Evolutionary conservation across 2,113 vertebrate species (phyloP).

Genomic region (Gasterosteus nipponicus): DNA sequence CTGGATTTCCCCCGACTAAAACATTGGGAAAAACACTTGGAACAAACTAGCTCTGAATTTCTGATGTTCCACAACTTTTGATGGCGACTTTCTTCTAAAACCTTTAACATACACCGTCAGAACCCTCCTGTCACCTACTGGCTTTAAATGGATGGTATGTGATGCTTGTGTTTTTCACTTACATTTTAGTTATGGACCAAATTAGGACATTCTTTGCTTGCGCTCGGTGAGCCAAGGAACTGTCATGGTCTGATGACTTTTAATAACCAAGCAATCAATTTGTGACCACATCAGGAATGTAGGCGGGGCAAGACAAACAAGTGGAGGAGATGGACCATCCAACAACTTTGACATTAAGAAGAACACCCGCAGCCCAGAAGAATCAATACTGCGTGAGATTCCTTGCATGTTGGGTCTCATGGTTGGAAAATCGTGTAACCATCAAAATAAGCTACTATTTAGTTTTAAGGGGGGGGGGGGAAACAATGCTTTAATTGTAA

Average conservation of each 20-base stretch:
- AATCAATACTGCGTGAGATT: not conserved
- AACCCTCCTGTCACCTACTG: not conserved
- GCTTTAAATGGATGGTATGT: not conserved
- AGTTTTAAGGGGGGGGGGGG: not conserved
- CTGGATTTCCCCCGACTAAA: not conserved
- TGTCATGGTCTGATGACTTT: slow-evolving; percentile 44
- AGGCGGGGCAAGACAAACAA: slow-evolving; percentile 19
- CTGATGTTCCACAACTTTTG: not conserved
- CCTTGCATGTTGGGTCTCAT: not conserved
- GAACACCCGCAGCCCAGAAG: not conserved
- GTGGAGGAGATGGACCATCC: slow-evolving; percentile 1
- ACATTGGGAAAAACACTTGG: not conserved
- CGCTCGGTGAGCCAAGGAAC: slow-evolving; percentile 10
- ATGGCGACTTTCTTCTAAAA: not conserved
- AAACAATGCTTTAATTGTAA: not conserved
- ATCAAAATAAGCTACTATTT: not conserved
- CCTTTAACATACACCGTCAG: not conserved
- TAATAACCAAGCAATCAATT: slow-evolving; percentile 55
- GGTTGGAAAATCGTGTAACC: not conserved
- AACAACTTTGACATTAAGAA: slow-evolving; percentile 18
- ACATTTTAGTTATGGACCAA: not conserved
- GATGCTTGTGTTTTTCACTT: not conserved
- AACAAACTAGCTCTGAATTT: not conserved
- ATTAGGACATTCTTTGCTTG: slow-evolving; percentile 5
- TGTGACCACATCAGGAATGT: slow-evolving; percentile 45